phyloP scores from a whole-genome alignment of 2,888 invertebrate species.

The Eupithecia dodoneata region DNA sequence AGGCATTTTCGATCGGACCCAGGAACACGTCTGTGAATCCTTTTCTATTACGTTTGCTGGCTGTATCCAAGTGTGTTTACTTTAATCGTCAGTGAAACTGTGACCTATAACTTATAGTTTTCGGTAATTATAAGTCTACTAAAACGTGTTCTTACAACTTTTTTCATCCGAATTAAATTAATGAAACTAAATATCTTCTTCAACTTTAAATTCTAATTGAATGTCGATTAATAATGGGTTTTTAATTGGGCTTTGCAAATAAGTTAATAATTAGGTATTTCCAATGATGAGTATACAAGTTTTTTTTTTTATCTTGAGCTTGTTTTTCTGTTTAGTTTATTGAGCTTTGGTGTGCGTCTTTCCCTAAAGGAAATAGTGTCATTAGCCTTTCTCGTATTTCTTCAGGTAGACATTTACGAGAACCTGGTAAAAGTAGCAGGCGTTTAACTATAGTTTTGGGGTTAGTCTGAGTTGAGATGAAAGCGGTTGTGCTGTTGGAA shows the following conservation, averaged over 20 bases:
- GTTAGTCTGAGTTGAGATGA: constrained; percentile 34
- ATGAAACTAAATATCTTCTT: neutral
- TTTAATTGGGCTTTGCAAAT: neutral
- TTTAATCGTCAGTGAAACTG: neutral
- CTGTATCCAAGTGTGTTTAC: neutral
- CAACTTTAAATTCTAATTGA: neutral
- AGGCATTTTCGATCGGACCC: neutral
- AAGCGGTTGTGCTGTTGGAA: constrained; percentile 20
- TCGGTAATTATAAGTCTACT: neutral
- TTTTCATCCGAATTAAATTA: neutral
- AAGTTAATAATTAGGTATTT: neutral
- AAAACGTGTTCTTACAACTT: neutral
- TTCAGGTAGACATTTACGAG: constrained; percentile 71
- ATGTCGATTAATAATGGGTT: neutral
- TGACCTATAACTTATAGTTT: neutral
- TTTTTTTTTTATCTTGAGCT: neutral
- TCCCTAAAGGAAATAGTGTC: constrained; percentile 76
- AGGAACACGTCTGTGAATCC: neutral
- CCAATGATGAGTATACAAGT: neutral
- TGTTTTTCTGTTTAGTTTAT: neutral
- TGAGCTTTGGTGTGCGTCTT: constrained; percentile 55
- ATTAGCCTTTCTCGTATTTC: constrained; percentile 80
- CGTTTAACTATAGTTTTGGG: constrained; percentile 52
- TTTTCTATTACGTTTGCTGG: neutral
- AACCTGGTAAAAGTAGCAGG: constrained; percentile 59